These are phyloP conservation scores for Laupala kohalensis DNA, from an alignment of 1,140 invertebrate genomes.

Conservation along the genomic window DNA sequence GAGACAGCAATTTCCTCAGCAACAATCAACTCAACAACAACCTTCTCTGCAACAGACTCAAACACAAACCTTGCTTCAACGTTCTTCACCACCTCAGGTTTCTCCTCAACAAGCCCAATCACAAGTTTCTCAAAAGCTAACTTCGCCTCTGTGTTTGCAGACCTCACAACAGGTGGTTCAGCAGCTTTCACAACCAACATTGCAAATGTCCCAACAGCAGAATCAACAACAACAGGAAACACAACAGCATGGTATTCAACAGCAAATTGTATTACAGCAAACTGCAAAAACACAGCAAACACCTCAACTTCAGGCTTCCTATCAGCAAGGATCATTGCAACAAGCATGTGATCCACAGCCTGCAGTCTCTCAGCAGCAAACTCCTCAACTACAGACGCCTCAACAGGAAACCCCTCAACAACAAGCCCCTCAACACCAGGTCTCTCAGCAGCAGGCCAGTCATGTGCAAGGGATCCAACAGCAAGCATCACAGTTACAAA, in stretches of 20 bases:
- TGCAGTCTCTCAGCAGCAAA: constrained; percentile 6
- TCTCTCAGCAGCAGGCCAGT: too few relatives aligned
- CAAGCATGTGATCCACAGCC: too few relatives aligned
- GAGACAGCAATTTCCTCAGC: not conserved
- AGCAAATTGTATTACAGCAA: constrained; percentile 9
- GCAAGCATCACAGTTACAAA: not conserved
- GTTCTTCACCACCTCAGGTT: constrained; percentile 19
- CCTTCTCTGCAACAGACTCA: not conserved
- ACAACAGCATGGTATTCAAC: constrained; percentile 10
- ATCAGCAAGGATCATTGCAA: too few relatives aligned
- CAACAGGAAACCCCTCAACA: constrained; percentile 18
- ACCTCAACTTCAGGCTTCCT: too few relatives aligned
- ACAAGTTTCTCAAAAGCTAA: too few relatives aligned
- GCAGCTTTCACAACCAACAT: not conserved
- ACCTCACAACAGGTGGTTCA: too few relatives aligned
- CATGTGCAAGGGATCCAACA: too few relatives aligned
- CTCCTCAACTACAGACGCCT: constrained; percentile 10
- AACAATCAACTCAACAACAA: not conserved
- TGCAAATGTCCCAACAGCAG: not conserved
- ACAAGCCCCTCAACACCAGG: not conserved
- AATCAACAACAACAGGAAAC: not conserved
- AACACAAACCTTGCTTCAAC: not conserved
- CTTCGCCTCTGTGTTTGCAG: too few relatives aligned
- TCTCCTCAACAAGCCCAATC: constrained; percentile 23
- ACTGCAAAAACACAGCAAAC: not conserved